phyloP scores from a whole-genome alignment of 2,797 vertebrate species.

The Bryconaethiops microstoma region DNA sequence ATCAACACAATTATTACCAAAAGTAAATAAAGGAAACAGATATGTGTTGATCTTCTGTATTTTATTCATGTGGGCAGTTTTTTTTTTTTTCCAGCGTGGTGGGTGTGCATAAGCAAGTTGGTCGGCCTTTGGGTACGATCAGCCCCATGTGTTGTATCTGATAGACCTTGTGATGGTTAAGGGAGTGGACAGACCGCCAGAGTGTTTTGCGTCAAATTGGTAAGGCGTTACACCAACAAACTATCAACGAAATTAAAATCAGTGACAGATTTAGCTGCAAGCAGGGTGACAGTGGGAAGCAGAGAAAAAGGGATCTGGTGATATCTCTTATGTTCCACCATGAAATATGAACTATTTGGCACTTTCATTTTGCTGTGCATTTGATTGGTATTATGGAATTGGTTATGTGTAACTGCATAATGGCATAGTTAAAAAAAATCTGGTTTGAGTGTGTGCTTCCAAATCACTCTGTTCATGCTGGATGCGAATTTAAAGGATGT shows the following conservation, averaged over 20 bases:
- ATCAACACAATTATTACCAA: not conserved
- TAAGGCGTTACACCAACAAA: not conserved
- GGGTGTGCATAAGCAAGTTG: constrained; percentile 25
- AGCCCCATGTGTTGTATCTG: constrained; percentile 42
- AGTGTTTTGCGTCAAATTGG: not conserved
- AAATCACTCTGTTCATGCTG: too few species aligned
- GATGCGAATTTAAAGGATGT: too few species aligned
- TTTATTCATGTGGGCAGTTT: not conserved
- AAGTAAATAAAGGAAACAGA: not conserved
- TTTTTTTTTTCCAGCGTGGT: not conserved
- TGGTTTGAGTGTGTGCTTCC: too few species aligned
- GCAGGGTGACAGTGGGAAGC: too few species aligned
- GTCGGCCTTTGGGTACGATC: constrained; percentile 37
- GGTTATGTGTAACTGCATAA: not conserved
- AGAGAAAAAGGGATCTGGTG: too few species aligned
- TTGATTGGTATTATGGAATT: not conserved
- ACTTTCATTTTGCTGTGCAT: not conserved
- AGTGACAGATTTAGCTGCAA: not conserved
- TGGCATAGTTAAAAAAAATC: not conserved
- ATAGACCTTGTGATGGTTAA: not conserved
- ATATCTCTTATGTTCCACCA: not conserved
- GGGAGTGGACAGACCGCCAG: not conserved
- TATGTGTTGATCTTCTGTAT: not conserved
- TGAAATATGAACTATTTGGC: not conserved
- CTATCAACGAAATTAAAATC: too few species aligned